Percentiles rank a stretch among this genome's conserved stretches.
These are phyloP conservation scores for Brachypterus glaber DNA, from an alignment of 2,888 invertebrate species.

Conservation along the genomic window DNA sequence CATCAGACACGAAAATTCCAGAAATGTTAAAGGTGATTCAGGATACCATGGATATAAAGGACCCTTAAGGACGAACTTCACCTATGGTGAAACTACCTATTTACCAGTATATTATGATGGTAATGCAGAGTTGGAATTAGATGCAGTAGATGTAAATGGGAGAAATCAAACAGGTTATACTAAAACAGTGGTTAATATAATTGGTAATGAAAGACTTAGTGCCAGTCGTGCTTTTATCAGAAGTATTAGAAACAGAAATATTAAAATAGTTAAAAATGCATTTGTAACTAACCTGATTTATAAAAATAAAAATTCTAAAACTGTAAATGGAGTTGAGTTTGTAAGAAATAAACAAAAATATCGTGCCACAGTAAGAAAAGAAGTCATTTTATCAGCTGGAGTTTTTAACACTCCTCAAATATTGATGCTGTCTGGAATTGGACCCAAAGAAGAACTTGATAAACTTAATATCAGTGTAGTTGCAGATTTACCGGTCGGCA, in stretches of 20 bases:
- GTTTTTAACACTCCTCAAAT: conserved; percentile 67
- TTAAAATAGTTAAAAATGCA: conserved; percentile 65
- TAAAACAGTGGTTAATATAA: conserved; percentile 58
- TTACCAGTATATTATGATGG: conserved; percentile 59
- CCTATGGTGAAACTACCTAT: conserved; percentile 56
- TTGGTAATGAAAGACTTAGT: conserved; percentile 67
- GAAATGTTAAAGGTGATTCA: conserved; percentile 53
- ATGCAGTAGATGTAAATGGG: conserved; percentile 68
- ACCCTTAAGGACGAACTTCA: conserved; percentile 61
- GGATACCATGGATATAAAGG: conserved; percentile 60
- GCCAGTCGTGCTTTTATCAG: conserved; percentile 73
- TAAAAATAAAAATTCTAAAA: conserved; percentile 55
- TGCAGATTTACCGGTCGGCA: conserved; percentile 62
- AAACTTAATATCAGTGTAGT: conserved; percentile 59
- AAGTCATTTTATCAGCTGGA: conserved; percentile 78
- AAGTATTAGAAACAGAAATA: conserved; percentile 64
- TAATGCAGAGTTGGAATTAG: conserved; percentile 65
- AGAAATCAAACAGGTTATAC: conserved; percentile 38
- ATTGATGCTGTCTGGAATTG: conserved; percentile 77
- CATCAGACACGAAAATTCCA: conserved; percentile 77
- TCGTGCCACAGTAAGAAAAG: conserved; percentile 59
- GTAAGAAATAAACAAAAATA: conserved; percentile 56
- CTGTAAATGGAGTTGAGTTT: conserved; percentile 67
- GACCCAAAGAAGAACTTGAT: conserved; percentile 57
- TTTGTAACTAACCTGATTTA: conserved; percentile 64